Evolutionary conservation across 1,140 invertebrate species (phyloP), one percentile per base, ranked within the genome.

Genomic region (Neotoxoptera formosana): DNA sequence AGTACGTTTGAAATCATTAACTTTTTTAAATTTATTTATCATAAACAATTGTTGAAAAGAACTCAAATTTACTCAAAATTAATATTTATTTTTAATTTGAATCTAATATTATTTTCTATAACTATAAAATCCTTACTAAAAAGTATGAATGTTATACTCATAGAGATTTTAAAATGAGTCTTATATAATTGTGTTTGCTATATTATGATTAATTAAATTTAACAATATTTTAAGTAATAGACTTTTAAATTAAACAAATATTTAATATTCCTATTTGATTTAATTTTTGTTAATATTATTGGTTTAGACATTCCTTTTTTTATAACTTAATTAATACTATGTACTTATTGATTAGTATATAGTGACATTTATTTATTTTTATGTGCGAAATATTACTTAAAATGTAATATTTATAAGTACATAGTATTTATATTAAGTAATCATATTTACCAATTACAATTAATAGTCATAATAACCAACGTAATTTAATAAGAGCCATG

Each of bases 211-310:
- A 84, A 25, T 45, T 84, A 9, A 41, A 9, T 84, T 21, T 41
- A 41, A 76, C 67, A 76, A n/a, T 84, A 45, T 84, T 45, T 84
- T 41, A 36, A 83, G 21, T 23, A 84, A 41, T 23, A 84, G 23
- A n/a, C 20, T 48, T 17, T 47, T n/a, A 48, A 87, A 41, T 51
- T 51, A 51, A 51, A 67, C 9, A 67, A 67, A 67, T n/a, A 67
- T 67, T 14, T 87, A 48, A 89, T 89, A 53, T 89, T 89, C n/a
- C 87, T 89, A 51, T 88, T 88, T 88, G 17, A 36, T 89, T 53
- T 89, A 51, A 89, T 36, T 89, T 1, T 36, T 36, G 11, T 53
- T 89, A 23, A 36, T 51, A 36, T 89, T 88, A 88, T 53, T 23
- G 21, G 20, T 36, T 34, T 53, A 11, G 8, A 53, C 48, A 53